Evolutionary conservation across 2,888 invertebrate genomes (phyloP).

Genomic region (Brachynemurus nebulosus): DNA sequence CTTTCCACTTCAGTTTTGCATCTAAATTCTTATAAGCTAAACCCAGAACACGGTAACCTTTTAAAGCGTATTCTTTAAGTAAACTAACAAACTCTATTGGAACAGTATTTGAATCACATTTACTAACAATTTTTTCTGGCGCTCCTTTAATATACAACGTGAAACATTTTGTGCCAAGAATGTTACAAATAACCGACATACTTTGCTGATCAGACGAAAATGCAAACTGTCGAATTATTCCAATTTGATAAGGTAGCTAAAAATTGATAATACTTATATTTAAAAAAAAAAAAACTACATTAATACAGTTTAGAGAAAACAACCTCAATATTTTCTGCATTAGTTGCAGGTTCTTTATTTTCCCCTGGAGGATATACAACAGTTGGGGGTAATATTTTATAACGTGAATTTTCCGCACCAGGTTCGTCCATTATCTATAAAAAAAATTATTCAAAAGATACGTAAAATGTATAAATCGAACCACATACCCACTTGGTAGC

Average conservation of each 20-base stretch:
- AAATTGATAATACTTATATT: too few species aligned
- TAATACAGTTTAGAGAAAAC: too few species aligned
- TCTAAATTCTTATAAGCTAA: slow-evolving; percentile 53
- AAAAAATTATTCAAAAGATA: too few species aligned
- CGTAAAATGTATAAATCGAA: too few species aligned
- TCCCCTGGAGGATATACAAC: slow-evolving; percentile 53
- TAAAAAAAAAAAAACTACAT: too few species aligned
- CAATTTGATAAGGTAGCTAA: slow-evolving; percentile 43
- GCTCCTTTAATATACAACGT: slow-evolving; percentile 71
- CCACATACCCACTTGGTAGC: slow-evolving; percentile 74
- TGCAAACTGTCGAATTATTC: slow-evolving; percentile 67
- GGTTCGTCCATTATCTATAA: slow-evolving; percentile 59
- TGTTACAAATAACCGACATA: slow-evolving; percentile 71
- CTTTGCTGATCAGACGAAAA: slow-evolving; percentile 73
- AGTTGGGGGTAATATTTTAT: slow-evolving; percentile 58
- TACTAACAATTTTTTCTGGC: slow-evolving; percentile 61
- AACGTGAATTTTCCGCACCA: slow-evolving; percentile 50
- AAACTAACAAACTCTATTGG: slow-evolving; percentile 45
- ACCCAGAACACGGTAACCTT: slow-evolving; percentile 75
- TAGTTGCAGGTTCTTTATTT: slow-evolving; percentile 13
- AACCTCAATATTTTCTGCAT: background rate
- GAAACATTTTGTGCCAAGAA: slow-evolving; percentile 47
- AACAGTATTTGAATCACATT: slow-evolving; percentile 39
- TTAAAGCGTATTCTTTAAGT: slow-evolving; percentile 59
- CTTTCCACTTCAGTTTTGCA: slow-evolving; percentile 41